Conservation (phyloP, 2,888 invertebrate species). For the Xylophagus ater region DNA sequence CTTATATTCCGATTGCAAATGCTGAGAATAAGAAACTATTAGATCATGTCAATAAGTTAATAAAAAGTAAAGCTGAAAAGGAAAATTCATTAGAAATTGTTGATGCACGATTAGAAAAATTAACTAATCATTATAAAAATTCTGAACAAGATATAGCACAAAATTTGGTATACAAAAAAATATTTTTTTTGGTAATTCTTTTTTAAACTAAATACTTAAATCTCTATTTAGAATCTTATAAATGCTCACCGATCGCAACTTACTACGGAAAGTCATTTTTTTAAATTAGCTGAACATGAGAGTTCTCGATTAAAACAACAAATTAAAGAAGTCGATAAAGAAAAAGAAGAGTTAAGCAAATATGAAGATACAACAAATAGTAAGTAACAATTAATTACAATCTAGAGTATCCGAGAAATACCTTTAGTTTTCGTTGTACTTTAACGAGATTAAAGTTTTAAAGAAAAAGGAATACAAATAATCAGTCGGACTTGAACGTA, state of each 20-base stretch:
- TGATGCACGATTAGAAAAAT: slow-evolving; percentile 36
- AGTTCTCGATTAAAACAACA: slow-evolving; percentile 29
- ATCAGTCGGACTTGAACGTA: no score
- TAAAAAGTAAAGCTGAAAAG: slow-evolving; percentile 41
- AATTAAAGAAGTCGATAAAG: slow-evolving; percentile 26
- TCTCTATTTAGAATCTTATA: slow-evolving; percentile 43
- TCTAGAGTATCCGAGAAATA: no score
- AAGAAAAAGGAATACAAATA: no score
- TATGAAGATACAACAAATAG: slow-evolving; percentile 28
- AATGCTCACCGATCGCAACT: slow-evolving; percentile 57
- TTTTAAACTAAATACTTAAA: slow-evolving; percentile 15
- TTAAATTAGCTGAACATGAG: slow-evolving; percentile 37
- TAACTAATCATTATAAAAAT: slow-evolving; percentile 42
- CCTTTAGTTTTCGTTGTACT: no score
- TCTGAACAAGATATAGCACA: slow-evolving; percentile 45
- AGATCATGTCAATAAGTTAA: slow-evolving; percentile 39
- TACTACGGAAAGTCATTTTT: slow-evolving; percentile 51
- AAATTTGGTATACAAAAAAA: slow-evolving; percentile 39
- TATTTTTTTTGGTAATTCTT: neutral
- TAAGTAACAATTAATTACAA: slow-evolving; percentile 21
- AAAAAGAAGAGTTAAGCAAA: slow-evolving; percentile 24
- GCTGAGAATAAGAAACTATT: slow-evolving; percentile 48
- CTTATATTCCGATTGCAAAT: slow-evolving; percentile 69
- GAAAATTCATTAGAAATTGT: slow-evolving; percentile 39
- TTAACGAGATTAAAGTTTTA: neutral